phyloP scores from a whole-genome alignment of 2,113 vertebrate species.

The Ageneiosus marmoratus region DNA sequence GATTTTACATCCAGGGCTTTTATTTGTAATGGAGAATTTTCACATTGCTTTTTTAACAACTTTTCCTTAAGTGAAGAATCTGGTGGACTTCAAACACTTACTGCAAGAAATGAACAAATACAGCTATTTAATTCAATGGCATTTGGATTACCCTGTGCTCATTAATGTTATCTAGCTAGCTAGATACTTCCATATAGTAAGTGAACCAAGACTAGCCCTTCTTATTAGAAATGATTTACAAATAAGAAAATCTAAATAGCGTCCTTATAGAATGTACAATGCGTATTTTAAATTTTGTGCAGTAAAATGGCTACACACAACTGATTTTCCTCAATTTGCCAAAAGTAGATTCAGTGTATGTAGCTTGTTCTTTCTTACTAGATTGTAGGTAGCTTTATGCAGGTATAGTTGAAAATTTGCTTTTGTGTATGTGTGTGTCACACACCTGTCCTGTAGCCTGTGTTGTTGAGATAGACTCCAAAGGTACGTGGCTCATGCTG shows the following conservation, averaged over 20 bases:
- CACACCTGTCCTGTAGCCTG: slow-evolving; percentile 91
- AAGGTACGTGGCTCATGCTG: slow-evolving; percentile 90
- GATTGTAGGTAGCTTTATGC: not conserved
- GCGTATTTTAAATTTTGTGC: not conserved
- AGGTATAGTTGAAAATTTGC: not conserved
- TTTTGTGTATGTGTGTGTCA: not conserved
- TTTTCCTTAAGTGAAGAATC: no score
- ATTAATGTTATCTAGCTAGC: not conserved
- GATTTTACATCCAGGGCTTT: no score
- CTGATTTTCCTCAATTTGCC: not conserved
- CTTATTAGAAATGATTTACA: not conserved
- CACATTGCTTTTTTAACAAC: no score
- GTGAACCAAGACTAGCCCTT: not conserved
- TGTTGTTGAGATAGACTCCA: slow-evolving; percentile 91
- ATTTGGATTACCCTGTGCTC: no score
- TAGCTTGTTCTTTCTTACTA: not conserved
- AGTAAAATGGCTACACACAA: not conserved
- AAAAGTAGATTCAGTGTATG: not conserved
- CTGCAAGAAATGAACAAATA: not conserved
- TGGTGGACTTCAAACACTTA: no score
- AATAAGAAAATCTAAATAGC: not conserved
- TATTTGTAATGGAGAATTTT: no score
- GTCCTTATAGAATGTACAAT: not conserved
- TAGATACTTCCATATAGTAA: not conserved
- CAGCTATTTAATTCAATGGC: not conserved